Base-by-base conservation (phyloP, 2,113 vertebrate species). In the Asarcornis scutulata region DNA sequence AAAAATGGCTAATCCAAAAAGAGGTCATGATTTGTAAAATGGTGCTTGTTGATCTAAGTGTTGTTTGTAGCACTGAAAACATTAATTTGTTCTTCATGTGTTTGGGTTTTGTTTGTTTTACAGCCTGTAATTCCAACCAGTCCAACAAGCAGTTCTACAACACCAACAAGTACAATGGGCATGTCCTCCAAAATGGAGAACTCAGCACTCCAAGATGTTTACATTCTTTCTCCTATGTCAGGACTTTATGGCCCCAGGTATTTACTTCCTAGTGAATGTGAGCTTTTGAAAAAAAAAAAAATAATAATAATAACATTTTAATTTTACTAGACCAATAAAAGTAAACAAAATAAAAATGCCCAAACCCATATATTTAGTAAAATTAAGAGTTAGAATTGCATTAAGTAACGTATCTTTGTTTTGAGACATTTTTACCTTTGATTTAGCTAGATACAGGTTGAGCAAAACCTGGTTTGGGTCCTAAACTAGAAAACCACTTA, bases 211-310 rank as follows among this genome's bases (percentile, higher is more conserved):
- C 98, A 99, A 90, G 98, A 99, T 27, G 98, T 99, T 82, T 99
- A 99, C 78, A 99, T 99, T 87, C 98, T 99, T 25, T 99, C 98
- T 55, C 98, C 99, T 2, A 97, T 99, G 93, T 98, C 99, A 59
- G 98, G 98, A 93, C 98, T 98, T 86, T 98, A 98, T 77, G 97
- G 98, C 77, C 98, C 98, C 97, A 99, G 99, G 99, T 99, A 98
- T 77, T 88, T 95, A 55, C 6, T 6, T 85, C 36, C 23, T n/a
- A 59, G 23, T 38, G 17, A 68, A 58, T 27, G 4, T 20, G 17
- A 31, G 25, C 34, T 8, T 75, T 64, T 64, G 31, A 48, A 58
- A 84, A 87, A 50, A 23, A 22, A 48, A 40, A 40, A 13, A 40
- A 40, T 40, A 40, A 40, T 40, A 40, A 40, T 40, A 40, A 40